phyloP scores from a whole-genome alignment of 2,113 vertebrate species.

The Charadrius vociferus region DNA sequence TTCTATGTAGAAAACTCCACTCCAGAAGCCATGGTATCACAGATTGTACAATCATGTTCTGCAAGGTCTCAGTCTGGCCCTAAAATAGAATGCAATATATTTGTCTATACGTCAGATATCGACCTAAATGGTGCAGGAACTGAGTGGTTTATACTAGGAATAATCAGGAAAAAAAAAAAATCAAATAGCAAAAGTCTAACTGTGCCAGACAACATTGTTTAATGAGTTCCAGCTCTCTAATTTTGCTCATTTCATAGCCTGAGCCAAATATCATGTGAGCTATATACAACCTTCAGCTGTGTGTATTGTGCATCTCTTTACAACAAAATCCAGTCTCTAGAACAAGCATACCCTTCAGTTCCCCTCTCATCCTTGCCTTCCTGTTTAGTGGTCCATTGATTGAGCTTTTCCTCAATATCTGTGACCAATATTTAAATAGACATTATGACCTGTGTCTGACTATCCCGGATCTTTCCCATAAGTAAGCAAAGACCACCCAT shows the following conservation, averaged over 20 bases:
- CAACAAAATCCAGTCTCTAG: background rate
- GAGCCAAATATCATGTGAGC: background rate
- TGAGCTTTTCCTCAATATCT: background rate
- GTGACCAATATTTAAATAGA: background rate
- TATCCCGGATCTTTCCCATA: background rate
- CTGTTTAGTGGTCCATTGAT: background rate
- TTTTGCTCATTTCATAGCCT: background rate
- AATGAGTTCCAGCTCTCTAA: background rate
- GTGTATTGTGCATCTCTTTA: background rate
- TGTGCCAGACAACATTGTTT: background rate
- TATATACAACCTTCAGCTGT: background rate
- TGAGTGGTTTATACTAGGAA: background rate
- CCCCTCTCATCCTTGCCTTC: background rate
- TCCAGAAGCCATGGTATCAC: background rate
- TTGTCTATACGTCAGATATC: background rate
- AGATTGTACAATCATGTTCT: fast-evolving
- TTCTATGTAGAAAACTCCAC: fast-evolving
- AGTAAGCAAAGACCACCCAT: background rate
- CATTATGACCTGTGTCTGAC: background rate
- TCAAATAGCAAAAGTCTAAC: background rate
- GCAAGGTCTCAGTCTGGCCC: background rate
- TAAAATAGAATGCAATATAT: background rate
- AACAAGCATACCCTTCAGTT: background rate
- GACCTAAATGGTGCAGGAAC: background rate
- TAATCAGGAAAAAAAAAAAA: background rate